Percentiles rank a stretch among this genome's conserved stretches.
These are phyloP conservation scores for Papilio machaon DNA, from an alignment of 1,140 invertebrate species.

Conservation along the genomic window DNA sequence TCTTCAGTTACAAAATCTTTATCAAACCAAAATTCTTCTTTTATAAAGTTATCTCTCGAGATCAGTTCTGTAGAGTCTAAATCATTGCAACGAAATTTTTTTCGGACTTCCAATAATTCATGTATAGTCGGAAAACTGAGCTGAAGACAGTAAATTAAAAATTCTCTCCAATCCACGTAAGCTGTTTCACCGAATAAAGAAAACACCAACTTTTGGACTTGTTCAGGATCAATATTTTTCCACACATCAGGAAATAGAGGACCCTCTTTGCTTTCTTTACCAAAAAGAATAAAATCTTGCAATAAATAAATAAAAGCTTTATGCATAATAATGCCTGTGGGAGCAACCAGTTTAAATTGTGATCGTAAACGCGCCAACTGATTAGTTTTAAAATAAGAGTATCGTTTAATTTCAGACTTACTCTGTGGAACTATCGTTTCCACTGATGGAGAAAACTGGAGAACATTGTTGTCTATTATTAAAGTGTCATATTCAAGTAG, in stretches of 20 bases:
- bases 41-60: constrained; percentile 65
- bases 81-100: constrained; percentile 77
- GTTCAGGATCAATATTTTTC: constrained; percentile 76
- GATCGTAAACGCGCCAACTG: constrained; percentile 80
- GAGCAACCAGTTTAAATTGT: constrained; percentile 81
- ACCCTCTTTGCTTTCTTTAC: constrained; percentile 74
- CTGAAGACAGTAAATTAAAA: constrained; percentile 83
- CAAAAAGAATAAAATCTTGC: constrained; percentile 82
- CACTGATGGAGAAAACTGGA: constrained; percentile 59
- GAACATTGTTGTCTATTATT: constrained; percentile 71
- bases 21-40: constrained; percentile 83
- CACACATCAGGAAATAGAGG: constrained; percentile 80
- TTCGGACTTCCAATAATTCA: constrained; percentile 78
- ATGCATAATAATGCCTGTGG: constrained; percentile 79
- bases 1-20: constrained; percentile 60
- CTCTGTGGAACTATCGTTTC: constrained; percentile 47
- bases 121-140: constrained; percentile 79
- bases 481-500: constrained; percentile 78
- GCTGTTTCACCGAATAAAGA: constrained; percentile 79
- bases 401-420: constrained; percentile 53
- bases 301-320: constrained; percentile 82
- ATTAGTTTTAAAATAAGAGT: constrained; percentile 73
- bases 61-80: constrained; percentile 71
- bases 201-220: constrained; percentile 76
- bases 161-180: constrained; percentile 84